These are phyloP conservation scores for Aphelenchoides fujianensis DNA, from an alignment of 1,140 invertebrate genomes.

Conservation along the genomic window DNA sequence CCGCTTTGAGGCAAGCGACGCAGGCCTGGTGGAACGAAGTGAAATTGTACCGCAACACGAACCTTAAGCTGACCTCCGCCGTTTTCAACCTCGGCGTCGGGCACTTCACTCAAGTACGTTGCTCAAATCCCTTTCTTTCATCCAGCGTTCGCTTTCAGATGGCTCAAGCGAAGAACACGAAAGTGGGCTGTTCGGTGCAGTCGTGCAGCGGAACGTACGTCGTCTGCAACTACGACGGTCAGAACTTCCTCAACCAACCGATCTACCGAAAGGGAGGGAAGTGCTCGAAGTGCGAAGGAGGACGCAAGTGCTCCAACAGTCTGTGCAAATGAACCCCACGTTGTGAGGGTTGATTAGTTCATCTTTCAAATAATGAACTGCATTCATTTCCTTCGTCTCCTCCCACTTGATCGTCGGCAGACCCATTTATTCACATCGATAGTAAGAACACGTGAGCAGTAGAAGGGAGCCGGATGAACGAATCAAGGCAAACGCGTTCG, in stretches of 20 bases:
- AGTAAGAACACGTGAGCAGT: too few species aligned
- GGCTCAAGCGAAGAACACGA: conserved; percentile 7
- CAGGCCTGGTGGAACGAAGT: conserved; percentile 6
- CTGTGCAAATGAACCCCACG: too few species aligned
- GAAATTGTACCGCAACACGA: not conserved
- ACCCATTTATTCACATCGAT: too few species aligned
- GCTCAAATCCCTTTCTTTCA: not conserved
- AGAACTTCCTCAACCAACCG: conserved; percentile 4
- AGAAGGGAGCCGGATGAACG: too few species aligned
- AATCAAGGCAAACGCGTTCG: too few species aligned
- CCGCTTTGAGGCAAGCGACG: not conserved
- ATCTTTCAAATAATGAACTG: too few species aligned
- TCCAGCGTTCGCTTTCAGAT: not conserved
- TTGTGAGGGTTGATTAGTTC: too few species aligned
- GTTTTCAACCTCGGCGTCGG: conserved; percentile 15
- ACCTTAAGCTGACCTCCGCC: not conserved
- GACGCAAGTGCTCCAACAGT: too few species aligned
- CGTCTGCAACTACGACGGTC: conserved; percentile 10
- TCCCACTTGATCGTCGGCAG: too few species aligned
- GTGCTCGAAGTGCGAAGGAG: not conserved
- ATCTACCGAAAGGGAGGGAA: conserved; percentile 7
- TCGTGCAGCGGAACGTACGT: conserved; percentile 13
- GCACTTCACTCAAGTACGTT: conserved; percentile 7
- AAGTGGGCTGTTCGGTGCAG: conserved; percentile 8
- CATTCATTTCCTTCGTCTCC: too few species aligned